Conservation (phyloP, 2,888 invertebrate genomes). For the Dyspetes luteomarginatus region DNA sequence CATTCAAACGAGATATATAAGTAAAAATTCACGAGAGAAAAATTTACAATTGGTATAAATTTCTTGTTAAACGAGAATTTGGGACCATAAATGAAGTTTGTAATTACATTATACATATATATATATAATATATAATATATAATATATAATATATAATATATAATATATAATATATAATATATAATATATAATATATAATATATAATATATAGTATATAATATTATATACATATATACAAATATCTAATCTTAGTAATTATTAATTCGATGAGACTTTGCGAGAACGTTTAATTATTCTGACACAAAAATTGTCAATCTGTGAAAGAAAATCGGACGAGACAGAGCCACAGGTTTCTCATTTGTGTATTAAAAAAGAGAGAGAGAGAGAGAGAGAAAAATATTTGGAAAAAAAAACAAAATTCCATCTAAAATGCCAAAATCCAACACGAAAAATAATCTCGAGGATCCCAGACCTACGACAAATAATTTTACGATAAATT, state of each 20-base stretch:
- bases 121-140: constrained; percentile 21
- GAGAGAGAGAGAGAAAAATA: too few relatives aligned
- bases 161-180: constrained; percentile 23
- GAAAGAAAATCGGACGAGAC: neutral
- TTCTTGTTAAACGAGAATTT: constrained; percentile 56
- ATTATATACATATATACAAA: neutral
- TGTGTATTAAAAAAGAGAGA: constrained; percentile 15
- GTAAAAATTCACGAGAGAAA: constrained; percentile 18
- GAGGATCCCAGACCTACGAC: constrained; percentile 12
- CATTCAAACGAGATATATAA: neutral
- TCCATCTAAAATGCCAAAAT: constrained; percentile 52
- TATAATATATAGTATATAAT: constrained; percentile 21
- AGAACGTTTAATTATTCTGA: constrained; percentile 18
- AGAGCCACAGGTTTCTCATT: neutral
- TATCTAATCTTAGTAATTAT: constrained; percentile 27
- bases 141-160: constrained; percentile 22
- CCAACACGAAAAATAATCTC: constrained; percentile 41
- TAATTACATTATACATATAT: constrained; percentile 37
- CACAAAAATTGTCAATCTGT: constrained; percentile 29
- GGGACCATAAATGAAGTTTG: constrained; percentile 60
- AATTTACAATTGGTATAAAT: constrained; percentile 30
- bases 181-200: constrained; percentile 23
- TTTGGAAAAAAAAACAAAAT: constrained; percentile 14
- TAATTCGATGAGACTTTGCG: constrained; percentile 19
- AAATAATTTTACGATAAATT: constrained; percentile 28